phyloP scores from a whole-genome alignment of 2,797 vertebrate species.

The Enteromius anoplus region DNA sequence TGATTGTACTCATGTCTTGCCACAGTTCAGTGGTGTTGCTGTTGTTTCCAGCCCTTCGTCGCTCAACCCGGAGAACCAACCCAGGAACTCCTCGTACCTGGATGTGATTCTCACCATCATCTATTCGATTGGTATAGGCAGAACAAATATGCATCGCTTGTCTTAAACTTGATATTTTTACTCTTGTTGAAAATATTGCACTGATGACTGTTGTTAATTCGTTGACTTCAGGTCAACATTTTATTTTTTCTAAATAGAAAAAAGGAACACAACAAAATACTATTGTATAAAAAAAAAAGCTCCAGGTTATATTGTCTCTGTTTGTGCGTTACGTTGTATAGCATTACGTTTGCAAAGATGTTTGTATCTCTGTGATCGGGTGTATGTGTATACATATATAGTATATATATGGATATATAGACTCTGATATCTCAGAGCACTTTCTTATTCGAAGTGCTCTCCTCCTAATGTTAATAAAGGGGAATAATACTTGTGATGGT shows the following conservation, averaged over 20 bases:
- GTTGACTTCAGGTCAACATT: constrained; percentile 80
- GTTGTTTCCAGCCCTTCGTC: constrained; percentile 23
- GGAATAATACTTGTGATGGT: constrained; percentile 84
- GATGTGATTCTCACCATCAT: constrained; percentile 63
- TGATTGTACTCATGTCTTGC: constrained; percentile 57
- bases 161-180: constrained; percentile 82
- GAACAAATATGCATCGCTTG: constrained; percentile 81
- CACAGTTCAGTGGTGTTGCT: constrained; percentile 48
- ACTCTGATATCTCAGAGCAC: constrained; percentile 75
- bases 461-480: constrained; percentile 78
- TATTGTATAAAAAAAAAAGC: constrained; percentile 80
- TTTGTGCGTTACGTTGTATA: constrained; percentile 78
- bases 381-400: constrained; percentile 71
- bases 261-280: constrained; percentile 79
- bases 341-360: constrained; percentile 79
- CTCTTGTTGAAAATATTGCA: constrained; percentile 82
- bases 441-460: constrained; percentile 84
- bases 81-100: constrained; percentile 67
- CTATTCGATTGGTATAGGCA: constrained; percentile 69
- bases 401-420: constrained; percentile 56
- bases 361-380: constrained; percentile 79
- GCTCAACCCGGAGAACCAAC: constrained; percentile 50
- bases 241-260: constrained; percentile 80
- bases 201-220: constrained; percentile 86
- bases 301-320: constrained; percentile 81